These are phyloP conservation scores for Zaprionus africanus DNA, from an alignment of 1,140 invertebrate species.

Conservation along the genomic window DNA sequence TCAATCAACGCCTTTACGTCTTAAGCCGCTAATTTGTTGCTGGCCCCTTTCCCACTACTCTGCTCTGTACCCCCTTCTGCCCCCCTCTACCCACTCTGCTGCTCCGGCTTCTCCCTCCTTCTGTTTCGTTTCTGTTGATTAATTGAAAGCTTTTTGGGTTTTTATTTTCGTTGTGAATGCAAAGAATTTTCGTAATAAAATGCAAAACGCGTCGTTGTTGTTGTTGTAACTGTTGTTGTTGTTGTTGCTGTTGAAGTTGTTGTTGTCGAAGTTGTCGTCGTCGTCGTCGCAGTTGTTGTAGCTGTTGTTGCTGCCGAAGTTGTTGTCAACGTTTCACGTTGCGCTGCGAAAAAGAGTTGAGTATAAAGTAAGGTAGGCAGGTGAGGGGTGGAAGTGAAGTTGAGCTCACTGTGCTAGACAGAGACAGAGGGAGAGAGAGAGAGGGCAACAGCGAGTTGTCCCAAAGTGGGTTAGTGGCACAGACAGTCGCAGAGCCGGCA, in stretches of 20 bases:
- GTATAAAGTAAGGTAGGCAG: background rate
- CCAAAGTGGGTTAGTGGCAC: slow-evolving; percentile 79
- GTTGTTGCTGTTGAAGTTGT: slow-evolving; percentile 15
- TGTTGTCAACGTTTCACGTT: slow-evolving; percentile 73
- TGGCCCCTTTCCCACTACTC: background rate
- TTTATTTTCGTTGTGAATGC: slow-evolving; percentile 32
- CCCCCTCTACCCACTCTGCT: background rate
- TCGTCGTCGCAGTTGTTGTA: slow-evolving; percentile 23
- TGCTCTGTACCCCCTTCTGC: background rate
- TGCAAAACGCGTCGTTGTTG: slow-evolving; percentile 48
- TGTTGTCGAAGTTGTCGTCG: slow-evolving; percentile 28
- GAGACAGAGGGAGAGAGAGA: slow-evolving; percentile 23
- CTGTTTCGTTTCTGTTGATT: slow-evolving; percentile 29
- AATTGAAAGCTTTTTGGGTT: slow-evolving; percentile 47
- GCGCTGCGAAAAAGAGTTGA: slow-evolving; percentile 56
- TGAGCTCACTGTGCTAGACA: background rate
- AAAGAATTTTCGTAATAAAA: slow-evolving; percentile 62
- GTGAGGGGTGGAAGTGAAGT: background rate
- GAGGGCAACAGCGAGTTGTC: slow-evolving; percentile 52
- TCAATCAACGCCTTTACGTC: slow-evolving; percentile 72
- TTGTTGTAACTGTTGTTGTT: slow-evolving; percentile 13
- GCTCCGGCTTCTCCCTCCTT: no score
- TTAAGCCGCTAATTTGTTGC: slow-evolving; percentile 69
- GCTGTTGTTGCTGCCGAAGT: slow-evolving; percentile 2
- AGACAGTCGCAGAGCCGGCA: slow-evolving; percentile 25